Evolutionary conservation across 2,113 vertebrate genomes (phyloP), one percentile per base, ranked within the genome.

Genomic region (Apeltes quadracus): DNA sequence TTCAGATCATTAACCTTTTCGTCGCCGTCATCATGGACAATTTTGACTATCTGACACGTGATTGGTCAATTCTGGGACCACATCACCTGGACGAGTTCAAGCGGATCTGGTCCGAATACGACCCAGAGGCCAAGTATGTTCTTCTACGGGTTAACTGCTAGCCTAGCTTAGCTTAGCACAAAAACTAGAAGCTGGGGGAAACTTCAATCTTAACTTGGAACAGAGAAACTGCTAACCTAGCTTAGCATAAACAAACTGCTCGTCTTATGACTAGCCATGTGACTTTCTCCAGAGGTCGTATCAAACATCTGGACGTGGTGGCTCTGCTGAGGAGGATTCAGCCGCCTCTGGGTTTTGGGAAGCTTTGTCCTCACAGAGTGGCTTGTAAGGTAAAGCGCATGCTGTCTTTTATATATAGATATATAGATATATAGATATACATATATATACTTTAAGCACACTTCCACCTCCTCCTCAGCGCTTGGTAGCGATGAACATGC

Each of bases 1-100:
- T 76, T 85, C 88, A 98, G 96, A 97, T 97, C 79, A 98, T 98
- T 84, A 98, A 97, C 82, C 88, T 98, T 79, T 98, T 97, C 27
- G 96, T 98, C 34, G 96, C 96, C 3, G 96, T 98, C 82, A 98
- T 97, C 86, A 97, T 98, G 96, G 96, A 98, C 90, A 98, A 97
- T 89, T 98, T 98, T 64, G 96, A 98, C 90, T 98, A 98, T 86
- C 93, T 98, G 80, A 98, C 96, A 0, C 94, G 96, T 50, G 96
- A 97, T 75, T 98, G 96, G 96, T 97, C 96, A 2, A 97, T 98
- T 80, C 91, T 98, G 78, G 96, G 96, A 12, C 96, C 96, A 1
- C 96, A 98, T 85, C 96, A 97, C 83, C 92, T 98, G 44, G 96
- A 98, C 20, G 96, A 98, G 92, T 98, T 98, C 86, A 97, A 98